Conservation (phyloP, 2,797 vertebrate genomes). For the Carcharodon carcharias region DNA sequence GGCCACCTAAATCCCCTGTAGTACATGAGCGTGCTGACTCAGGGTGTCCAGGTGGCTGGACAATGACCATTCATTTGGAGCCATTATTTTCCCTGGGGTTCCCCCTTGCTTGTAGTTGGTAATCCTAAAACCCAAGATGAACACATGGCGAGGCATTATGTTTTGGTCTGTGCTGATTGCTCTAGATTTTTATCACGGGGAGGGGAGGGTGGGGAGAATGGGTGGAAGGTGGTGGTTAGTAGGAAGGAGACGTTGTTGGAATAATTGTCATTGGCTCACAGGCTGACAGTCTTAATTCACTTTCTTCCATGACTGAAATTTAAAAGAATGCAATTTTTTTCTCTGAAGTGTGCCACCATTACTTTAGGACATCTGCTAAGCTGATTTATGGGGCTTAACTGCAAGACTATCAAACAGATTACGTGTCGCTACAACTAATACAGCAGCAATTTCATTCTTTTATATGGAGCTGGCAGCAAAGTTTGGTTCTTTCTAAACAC, state of each 20-base stretch:
- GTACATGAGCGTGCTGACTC: slow-evolving; percentile 39
- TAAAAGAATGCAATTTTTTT: slow-evolving; percentile 24
- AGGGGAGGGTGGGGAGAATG: slow-evolving; percentile 28
- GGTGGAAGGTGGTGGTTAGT: background rate
- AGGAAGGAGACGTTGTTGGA: background rate
- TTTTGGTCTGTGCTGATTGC: slow-evolving; percentile 38
- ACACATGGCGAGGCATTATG: slow-evolving; percentile 43
- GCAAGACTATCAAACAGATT: slow-evolving; percentile 65
- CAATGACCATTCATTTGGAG: slow-evolving; percentile 45
- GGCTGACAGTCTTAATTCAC: slow-evolving; percentile 21
- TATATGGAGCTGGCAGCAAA: slow-evolving; percentile 7
- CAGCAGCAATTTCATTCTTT: slow-evolving; percentile 40
- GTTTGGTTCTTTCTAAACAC: slow-evolving; percentile 16
- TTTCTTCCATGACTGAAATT: slow-evolving; percentile 36
- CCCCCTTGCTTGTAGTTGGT: slow-evolving; percentile 20
- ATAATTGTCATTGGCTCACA: slow-evolving; percentile 30
- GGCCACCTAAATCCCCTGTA: slow-evolving; percentile 24
- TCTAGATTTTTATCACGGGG: slow-evolving; percentile 25
- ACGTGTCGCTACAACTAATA: slow-evolving; percentile 64
- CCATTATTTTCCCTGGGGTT: slow-evolving; percentile 43
- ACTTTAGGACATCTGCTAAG: slow-evolving; percentile 67
- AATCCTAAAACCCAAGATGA: slow-evolving; percentile 41
- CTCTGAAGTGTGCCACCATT: slow-evolving; percentile 61
- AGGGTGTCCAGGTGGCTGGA: slow-evolving; percentile 47
- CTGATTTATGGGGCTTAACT: slow-evolving; percentile 66